phyloP scores from a whole-genome alignment of 2,113 vertebrate genomes.

The Myxocyprinus asiaticus region DNA sequence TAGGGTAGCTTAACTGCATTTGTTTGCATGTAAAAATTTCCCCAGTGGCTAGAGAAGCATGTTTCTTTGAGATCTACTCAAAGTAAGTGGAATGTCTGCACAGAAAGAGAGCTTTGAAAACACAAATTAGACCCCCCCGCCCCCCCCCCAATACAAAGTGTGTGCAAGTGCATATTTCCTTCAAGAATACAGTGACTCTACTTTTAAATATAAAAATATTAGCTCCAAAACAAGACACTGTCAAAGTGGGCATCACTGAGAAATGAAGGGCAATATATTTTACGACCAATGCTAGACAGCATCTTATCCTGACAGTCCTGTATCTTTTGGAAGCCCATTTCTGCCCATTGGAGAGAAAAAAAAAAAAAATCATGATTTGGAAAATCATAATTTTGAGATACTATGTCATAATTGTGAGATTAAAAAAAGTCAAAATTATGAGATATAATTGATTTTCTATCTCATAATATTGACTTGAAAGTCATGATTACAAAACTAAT shows the following conservation, averaged over 20 bases:
- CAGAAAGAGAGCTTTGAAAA: background rate
- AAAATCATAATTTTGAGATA: too few species aligned
- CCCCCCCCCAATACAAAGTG: conserved; percentile 45
- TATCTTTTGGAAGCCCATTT: background rate
- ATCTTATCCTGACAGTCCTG: background rate
- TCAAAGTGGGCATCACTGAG: background rate
- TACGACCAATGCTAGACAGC: background rate
- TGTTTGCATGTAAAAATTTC: conserved; percentile 3
- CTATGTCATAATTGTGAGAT: too few species aligned
- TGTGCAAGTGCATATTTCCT: conserved; percentile 52
- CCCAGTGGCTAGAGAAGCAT: conserved; percentile 24
- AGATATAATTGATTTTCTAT: too few species aligned
- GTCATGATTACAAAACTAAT: too few species aligned
- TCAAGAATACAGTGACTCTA: conserved; percentile 50
- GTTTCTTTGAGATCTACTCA: conserved; percentile 42
- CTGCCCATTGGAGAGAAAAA: too few species aligned
- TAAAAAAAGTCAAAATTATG: too few species aligned
- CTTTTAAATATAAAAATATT: conserved; percentile 35
- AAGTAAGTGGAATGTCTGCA: conserved; percentile 26
- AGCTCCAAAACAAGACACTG: background rate
- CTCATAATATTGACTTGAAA: too few species aligned
- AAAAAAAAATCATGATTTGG: too few species aligned
- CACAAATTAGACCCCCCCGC: conserved; percentile 25
- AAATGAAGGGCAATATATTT: background rate
- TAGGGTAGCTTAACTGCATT: conserved; percentile 10